These are phyloP conservation scores for Sitta carolinensis DNA, from an alignment of 2,797 vertebrate genomes.

Conservation along the genomic window DNA sequence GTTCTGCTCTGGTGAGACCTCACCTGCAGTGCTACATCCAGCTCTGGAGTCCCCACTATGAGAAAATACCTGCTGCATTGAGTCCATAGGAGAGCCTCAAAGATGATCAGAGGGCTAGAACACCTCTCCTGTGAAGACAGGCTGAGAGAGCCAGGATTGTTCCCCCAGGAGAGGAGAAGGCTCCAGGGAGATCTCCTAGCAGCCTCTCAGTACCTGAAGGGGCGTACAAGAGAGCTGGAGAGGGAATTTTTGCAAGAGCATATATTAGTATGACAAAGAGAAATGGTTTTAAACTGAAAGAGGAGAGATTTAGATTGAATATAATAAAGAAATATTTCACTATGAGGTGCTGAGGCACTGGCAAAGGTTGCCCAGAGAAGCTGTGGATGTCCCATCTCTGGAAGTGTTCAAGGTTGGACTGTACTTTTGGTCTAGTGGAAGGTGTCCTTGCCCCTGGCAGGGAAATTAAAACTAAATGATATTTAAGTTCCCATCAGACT, in stretches of 20 bases:
- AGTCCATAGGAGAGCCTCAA: not conserved
- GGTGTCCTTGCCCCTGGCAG: not conserved
- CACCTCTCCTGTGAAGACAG: not conserved
- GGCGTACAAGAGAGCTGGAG: not conserved
- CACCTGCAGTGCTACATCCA: not conserved
- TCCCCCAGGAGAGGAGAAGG: not conserved
- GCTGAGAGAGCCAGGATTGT: not conserved
- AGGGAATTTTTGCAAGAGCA: not conserved
- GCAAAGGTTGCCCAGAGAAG: not conserved
- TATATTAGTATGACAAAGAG: not conserved
- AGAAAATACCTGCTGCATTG: not conserved
- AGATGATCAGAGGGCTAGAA: not conserved
- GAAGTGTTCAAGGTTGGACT: not conserved
- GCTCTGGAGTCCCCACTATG: accelerated
- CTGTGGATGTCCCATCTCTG: not conserved
- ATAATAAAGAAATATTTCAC: not conserved
- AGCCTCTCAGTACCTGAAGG: not conserved
- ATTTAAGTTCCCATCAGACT: not conserved
- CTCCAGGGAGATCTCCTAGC: not conserved
- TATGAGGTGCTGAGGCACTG: not conserved
- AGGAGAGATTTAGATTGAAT: not conserved
- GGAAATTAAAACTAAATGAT: accelerated
- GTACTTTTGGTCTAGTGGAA: not conserved
- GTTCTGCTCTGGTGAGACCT: not conserved
- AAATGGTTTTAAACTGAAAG: not conserved